These are phyloP conservation scores for Steinernema feltiae DNA, from an alignment of 1,140 invertebrate genomes.

Conservation along the genomic window DNA sequence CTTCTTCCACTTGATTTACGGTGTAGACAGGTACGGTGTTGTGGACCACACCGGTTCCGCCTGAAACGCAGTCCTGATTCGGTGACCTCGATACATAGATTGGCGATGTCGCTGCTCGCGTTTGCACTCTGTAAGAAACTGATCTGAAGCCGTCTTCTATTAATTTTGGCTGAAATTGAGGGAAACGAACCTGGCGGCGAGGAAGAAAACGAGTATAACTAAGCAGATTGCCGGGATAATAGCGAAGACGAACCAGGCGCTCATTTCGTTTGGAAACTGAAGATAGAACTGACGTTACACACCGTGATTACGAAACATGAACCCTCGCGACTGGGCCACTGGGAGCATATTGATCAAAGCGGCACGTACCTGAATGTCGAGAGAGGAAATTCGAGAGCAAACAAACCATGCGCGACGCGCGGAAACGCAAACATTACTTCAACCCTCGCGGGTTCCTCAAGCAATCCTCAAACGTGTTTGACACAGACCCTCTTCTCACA, in stretches of 20 bases:
- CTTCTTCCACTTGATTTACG: not conserved
- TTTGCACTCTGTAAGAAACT: not conserved
- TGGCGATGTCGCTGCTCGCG: not conserved
- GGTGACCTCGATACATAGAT: not conserved
- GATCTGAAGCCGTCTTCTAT: not conserved
- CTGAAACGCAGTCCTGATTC: not conserved
- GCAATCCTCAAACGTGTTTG: not conserved
- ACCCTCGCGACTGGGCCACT: not conserved
- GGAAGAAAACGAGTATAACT: not conserved
- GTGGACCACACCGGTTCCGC: not conserved
- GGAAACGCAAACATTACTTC: slow-evolving; percentile 6
- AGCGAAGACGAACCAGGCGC: not conserved
- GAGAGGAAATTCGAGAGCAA: not conserved
- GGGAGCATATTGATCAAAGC: not conserved
- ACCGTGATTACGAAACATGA: not conserved
- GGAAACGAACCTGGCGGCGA: not conserved
- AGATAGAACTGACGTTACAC: not conserved
- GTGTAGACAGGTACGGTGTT: not conserved
- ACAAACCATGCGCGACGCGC: not conserved
- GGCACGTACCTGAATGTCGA: not conserved
- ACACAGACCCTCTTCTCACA: not conserved
- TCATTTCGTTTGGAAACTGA: not conserved
- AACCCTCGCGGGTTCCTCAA: not conserved
- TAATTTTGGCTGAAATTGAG: not conserved
- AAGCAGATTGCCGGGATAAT: not conserved